A percentile compares a stretch with the other conserved stretches of the same genome.
These are phyloP conservation scores for Spinus pinus DNA, from an alignment of 2,797 vertebrate species.

Conservation along the genomic window DNA sequence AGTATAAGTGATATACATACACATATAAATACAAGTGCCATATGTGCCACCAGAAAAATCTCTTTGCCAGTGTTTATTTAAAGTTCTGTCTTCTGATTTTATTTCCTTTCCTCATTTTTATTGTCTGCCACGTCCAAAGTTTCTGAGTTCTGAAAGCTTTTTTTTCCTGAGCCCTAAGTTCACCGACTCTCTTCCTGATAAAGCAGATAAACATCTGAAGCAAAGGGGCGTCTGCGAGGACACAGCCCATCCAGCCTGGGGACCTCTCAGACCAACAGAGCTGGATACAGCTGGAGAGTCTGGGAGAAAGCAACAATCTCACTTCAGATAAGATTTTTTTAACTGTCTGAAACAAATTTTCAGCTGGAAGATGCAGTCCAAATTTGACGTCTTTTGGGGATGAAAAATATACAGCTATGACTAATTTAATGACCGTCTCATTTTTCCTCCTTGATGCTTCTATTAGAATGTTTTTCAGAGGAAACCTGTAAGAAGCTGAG, in stretches of 20 bases:
- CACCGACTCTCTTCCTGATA: neutral
- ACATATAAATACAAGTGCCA: neutral
- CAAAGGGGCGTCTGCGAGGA: neutral
- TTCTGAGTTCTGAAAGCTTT: neutral
- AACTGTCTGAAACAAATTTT: neutral
- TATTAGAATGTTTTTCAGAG: neutral
- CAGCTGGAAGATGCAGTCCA: neutral
- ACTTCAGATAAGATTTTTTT: neutral
- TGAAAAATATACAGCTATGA: neutral
- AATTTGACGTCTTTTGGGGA: neutral
- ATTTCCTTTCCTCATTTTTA: neutral
- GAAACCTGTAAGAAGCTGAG: neutral
- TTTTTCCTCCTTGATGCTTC: neutral
- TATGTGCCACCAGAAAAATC: neutral
- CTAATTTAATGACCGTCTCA: neutral
- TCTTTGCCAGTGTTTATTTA: neutral
- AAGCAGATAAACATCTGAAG: slow-evolving; percentile 13
- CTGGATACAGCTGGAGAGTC: neutral
- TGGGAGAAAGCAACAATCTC: neutral
- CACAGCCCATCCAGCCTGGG: neutral
- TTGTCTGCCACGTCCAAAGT: neutral
- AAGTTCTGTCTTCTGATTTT: neutral
- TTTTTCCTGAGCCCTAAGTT: neutral
- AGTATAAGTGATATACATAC: neutral
- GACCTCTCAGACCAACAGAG: neutral